A percentile compares a stretch with the other conserved stretches of the same genome.
phyloP scores from a whole-genome alignment of 2,888 invertebrate species.

The Stenodera caucasica region DNA sequence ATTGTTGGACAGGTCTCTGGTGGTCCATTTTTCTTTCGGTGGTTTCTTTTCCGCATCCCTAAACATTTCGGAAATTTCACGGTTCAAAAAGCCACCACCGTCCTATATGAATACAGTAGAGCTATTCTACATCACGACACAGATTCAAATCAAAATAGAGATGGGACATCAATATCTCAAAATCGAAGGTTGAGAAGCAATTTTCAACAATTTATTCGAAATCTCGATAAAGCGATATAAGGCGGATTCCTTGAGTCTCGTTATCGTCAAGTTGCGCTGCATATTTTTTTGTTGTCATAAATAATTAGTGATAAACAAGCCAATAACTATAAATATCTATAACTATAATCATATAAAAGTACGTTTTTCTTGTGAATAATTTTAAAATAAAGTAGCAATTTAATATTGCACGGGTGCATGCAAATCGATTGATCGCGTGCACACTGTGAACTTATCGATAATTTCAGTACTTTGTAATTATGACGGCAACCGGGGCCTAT shows the following conservation, averaged over 20 bases:
- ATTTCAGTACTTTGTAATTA: conserved; percentile 14
- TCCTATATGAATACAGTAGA: neutral
- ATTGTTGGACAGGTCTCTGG: conserved; percentile 12
- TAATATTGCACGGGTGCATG: conserved; percentile 41
- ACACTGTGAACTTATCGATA: conserved; percentile 7
- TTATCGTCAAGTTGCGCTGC: no score
- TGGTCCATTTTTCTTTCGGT: conserved; percentile 9
- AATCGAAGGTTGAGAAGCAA: no score
- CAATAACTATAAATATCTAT: conserved; percentile 3
- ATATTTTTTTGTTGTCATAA: no score
- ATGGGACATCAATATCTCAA: no score
- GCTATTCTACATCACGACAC: no score
- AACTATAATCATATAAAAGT: conserved; percentile 4
- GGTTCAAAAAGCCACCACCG: conserved; percentile 15
- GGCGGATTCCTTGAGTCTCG: no score
- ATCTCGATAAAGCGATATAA: no score
- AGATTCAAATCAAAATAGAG: no score
- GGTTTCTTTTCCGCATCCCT: conserved; percentile 29
- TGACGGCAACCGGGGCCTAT: neutral
- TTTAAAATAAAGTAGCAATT: conserved; percentile 42
- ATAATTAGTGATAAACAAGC: neutral
- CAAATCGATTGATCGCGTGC: conserved; percentile 19
- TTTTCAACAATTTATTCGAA: no score
- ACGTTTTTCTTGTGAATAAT: conserved; percentile 8
- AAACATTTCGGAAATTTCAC: conserved; percentile 24